Evolutionary conservation across 2,888 invertebrate genomes (phyloP), one percentile per base, ranked within the genome.

Genomic region (Apodemia hepburni): DNA sequence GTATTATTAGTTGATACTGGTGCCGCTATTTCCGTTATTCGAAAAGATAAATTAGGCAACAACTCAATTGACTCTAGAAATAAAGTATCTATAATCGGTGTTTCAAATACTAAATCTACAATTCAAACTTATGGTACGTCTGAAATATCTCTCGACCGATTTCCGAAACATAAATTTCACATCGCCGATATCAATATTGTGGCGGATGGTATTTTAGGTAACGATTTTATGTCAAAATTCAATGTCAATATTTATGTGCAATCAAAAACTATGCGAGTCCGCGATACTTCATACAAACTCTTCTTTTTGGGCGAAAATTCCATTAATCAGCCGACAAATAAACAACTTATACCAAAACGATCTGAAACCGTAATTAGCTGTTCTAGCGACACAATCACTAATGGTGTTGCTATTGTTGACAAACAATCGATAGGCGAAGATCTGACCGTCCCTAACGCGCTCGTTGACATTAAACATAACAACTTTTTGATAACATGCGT

Each of bases 201-300:
- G 58, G 64, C 71, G 22, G 72, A 73, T 59, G 72, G 73, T 51
- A 74, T 75, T 11, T 15, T 73, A 64, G 73, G 73, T 11, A 75
- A 73, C 38, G 73, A 76, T 60, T 75, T 75, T 54, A 73, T 75
- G 74, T 59, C 68, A 3, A 70, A 73, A 69, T 73, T 73, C 42
- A 72, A 75, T 61, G 72, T 64, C 9, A 64, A 66, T 59, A 69
- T 74, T 3, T 71, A 73, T 47, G 29, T 72, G 5, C 68, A 74
- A 66, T 73, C 73, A n/a, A 73, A 76, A 68, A 72, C 72, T 18
- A 73, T 74, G 72, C 65, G 68, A 33, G 58, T 73, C 2, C 67
- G 63, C 0, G 63, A 75, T 62, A 64, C 38, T 27, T 64, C 70
- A 3, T 74, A 74, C 57, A 69, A 67, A 64, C 65, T 75, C 5